A percentile compares a stretch with the other conserved stretches of the same genome.
Conservation (phyloP, 2,888 invertebrate genomes). For the Chaitophorus viminalis region DNA sequence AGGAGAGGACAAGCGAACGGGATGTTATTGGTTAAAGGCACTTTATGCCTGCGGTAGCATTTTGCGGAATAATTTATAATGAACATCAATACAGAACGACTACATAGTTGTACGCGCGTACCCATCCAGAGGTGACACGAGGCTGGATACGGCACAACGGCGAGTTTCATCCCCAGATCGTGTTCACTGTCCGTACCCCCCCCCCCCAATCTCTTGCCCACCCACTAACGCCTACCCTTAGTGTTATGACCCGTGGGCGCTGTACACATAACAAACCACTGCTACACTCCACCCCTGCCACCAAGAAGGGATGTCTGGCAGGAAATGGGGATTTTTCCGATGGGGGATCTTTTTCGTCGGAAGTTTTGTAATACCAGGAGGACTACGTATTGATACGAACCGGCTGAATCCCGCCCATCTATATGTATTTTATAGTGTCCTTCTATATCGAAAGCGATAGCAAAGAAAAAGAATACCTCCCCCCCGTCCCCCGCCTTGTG, state of each 20-base stretch:
- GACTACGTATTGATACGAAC: too few species aligned
- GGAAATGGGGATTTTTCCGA: not conserved
- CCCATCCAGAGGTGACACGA: not conserved
- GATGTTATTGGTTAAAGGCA: not conserved
- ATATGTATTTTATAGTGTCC: not conserved
- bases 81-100: constrained; percentile 8
- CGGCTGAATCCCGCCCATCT: not conserved
- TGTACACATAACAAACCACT: not conserved
- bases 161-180: not conserved
- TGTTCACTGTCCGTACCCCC: not conserved
- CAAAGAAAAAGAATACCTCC: not conserved
- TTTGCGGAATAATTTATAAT: constrained; percentile 4
- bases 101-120: not conserved
- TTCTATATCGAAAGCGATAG: too few species aligned
- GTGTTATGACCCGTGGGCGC: not conserved
- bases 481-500: not conserved
- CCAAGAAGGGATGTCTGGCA: not conserved
- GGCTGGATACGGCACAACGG: not conserved
- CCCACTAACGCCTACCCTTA: not conserved
- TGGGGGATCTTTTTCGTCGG: not conserved
- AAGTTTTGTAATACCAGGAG: not conserved
- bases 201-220: too few species aligned
- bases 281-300: not conserved
- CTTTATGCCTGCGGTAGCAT: not conserved
- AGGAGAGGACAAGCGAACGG: not conserved